Evolutionary conservation across 2,888 invertebrate genomes (phyloP).

Genomic region (Gasteruption jaculator): DNA sequence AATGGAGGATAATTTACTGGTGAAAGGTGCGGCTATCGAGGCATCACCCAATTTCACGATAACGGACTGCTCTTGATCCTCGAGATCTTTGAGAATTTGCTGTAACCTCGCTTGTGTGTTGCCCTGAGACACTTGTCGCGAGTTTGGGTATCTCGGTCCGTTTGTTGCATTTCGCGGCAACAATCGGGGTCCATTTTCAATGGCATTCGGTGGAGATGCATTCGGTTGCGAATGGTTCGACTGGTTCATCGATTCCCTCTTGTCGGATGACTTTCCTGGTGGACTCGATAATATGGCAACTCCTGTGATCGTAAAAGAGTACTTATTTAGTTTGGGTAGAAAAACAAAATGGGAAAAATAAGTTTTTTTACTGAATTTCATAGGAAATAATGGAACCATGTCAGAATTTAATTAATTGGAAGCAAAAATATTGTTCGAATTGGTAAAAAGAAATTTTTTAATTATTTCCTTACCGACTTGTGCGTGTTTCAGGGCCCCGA

Average conservation of each 20-base stretch:
- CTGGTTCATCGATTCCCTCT: slow-evolving; percentile 22
- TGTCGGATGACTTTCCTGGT: slow-evolving; percentile 38
- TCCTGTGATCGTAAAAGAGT: no score
- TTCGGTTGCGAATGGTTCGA: slow-evolving; percentile 23
- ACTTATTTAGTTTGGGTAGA: no score
- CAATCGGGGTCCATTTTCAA: slow-evolving; percentile 27
- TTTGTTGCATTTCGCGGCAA: slow-evolving; percentile 23
- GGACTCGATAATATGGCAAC: slow-evolving; percentile 86
- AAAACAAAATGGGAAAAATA: no score
- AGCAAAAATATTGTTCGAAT: background rate
- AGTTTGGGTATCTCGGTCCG: slow-evolving; percentile 28
- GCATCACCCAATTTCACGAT: slow-evolving; percentile 97
- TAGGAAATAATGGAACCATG: slow-evolving; percentile 3
- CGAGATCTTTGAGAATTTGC: slow-evolving; percentile 76
- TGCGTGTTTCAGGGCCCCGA: slow-evolving; percentile 97
- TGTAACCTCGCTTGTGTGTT: slow-evolving; percentile 56
- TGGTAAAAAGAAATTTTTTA: background rate
- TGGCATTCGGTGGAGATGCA: slow-evolving; percentile 42
- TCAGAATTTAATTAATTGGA: background rate
- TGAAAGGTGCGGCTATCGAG: slow-evolving; percentile 98
- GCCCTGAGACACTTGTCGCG: slow-evolving; percentile 33
- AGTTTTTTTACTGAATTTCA: no score
- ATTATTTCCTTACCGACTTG: slow-evolving; percentile 65
- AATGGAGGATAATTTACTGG: slow-evolving; percentile 93
- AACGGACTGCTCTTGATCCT: slow-evolving; percentile 80